phyloP scores from a whole-genome alignment of 2,888 invertebrate species.

The Pristionchus entomophagus region DNA sequence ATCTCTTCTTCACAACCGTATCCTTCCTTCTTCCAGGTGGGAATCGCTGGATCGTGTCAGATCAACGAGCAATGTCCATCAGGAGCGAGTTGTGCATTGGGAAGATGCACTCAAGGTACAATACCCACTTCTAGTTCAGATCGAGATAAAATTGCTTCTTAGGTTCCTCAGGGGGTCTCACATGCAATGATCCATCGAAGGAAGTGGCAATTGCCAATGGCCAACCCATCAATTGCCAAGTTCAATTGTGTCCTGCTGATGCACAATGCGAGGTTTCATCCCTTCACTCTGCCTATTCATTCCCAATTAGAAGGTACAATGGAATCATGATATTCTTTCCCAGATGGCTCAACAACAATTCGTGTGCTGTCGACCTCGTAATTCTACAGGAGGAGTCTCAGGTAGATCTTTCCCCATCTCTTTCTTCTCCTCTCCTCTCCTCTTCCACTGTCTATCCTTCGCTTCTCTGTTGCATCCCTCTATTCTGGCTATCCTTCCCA shows the following conservation, averaged over 20 bases:
- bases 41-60: conserved; percentile 18
- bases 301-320: not conserved
- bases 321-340: too few relatives aligned
- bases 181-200: conserved; percentile 29
- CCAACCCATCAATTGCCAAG: conserved; percentile 23
- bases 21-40: conserved; percentile 13
- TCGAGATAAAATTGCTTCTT: not conserved
- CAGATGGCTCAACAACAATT: conserved; percentile 17
- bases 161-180: conserved; percentile 1
- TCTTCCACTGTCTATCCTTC: not conserved
- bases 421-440: not conserved
- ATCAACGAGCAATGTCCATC: conserved; percentile 39
- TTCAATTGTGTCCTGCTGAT: conserved; percentile 40
- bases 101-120: conserved; percentile 23
- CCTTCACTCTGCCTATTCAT: not conserved
- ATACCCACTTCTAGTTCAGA: too few relatives aligned
- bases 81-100: not conserved
- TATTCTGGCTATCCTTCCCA: not conserved
- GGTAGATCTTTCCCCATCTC: not conserved
- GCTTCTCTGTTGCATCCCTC: not conserved
- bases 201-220: conserved; percentile 35
- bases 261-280: conserved; percentile 17
- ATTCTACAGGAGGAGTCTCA: not conserved
- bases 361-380: conserved; percentile 28
- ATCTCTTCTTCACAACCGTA: not conserved